These are phyloP conservation scores for Ditula angustiorana DNA, from an alignment of 2,888 invertebrate genomes.

Conservation along the genomic window DNA sequence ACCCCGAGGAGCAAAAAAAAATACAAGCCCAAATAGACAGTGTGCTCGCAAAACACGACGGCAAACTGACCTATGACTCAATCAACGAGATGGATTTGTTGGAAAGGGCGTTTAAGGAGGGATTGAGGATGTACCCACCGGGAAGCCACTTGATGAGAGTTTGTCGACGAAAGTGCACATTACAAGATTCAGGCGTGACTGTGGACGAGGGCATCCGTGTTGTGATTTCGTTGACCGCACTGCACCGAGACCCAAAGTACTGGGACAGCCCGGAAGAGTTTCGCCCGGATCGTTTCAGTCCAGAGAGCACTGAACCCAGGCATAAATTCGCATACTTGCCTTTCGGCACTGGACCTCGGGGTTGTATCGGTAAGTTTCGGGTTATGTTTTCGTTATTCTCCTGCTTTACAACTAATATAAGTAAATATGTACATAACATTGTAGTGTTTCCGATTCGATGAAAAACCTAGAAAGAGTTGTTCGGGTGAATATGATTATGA, in stretches of 20 bases:
- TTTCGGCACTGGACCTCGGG: neutral
- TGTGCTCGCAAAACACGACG: constrained; percentile 12
- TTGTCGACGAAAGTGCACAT: constrained; percentile 27
- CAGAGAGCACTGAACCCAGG: neutral
- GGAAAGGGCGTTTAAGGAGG: constrained; percentile 27
- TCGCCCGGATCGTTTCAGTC: constrained; percentile 32
- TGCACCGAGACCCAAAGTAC: constrained; percentile 35
- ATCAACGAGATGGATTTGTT: constrained; percentile 32
- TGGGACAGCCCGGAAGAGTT: constrained; percentile 35
- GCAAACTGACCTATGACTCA: constrained; percentile 23
- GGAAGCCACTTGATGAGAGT: constrained; percentile 7
- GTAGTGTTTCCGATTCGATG: neutral
- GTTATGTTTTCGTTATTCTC: too few relatives aligned
- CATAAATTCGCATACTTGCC: neutral
- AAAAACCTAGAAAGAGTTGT: neutral
- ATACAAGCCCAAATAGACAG: constrained; percentile 47
- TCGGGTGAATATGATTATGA: too few relatives aligned
- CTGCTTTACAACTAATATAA: too few relatives aligned
- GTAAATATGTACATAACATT: too few relatives aligned
- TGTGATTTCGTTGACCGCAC: constrained; percentile 18
- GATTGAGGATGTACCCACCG: constrained; percentile 18
- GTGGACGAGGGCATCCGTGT: constrained; percentile 26
- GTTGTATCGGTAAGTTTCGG: neutral
- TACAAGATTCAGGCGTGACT: constrained; percentile 26
- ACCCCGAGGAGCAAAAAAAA: constrained; percentile 49